These are phyloP conservation scores for Archegozetes longisetosus DNA, from an alignment of 1,140 invertebrate species.

Conservation along the genomic window DNA sequence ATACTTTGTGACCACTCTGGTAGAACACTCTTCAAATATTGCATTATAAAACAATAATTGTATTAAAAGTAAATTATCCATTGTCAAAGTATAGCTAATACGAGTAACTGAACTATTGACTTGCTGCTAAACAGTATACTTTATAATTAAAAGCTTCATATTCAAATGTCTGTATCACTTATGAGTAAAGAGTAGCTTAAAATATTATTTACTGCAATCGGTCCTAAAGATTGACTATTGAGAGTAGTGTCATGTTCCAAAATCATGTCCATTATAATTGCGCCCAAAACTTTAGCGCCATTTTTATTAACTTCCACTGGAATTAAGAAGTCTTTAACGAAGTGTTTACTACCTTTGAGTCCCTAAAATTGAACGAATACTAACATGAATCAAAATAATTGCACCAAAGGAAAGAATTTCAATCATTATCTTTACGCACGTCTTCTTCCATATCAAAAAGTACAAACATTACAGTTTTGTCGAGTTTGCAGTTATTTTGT, in stretches of 20 bases:
- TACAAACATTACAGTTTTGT: constrained; percentile 31
- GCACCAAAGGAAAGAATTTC: background rate
- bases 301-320: constrained; percentile 18
- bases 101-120: too few relatives aligned
- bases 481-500: constrained; percentile 22
- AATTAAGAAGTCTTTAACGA: constrained; percentile 30
- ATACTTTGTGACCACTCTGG: constrained; percentile 24
- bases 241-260: constrained; percentile 29
- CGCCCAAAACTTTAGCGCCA: constrained; percentile 26
- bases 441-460: constrained; percentile 33
- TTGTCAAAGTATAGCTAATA: too few relatives aligned
- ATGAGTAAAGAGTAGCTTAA: too few relatives aligned
- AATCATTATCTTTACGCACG: constrained; percentile 14
- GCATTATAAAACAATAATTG: background rate
- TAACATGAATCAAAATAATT: background rate
- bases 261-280: constrained; percentile 32
- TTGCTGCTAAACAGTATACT: too few relatives aligned
- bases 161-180: too few relatives aligned
- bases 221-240: constrained; percentile 23
- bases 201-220: background rate
- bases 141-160: too few relatives aligned
- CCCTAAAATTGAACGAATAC: constrained; percentile 21
- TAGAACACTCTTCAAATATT: constrained; percentile 15
- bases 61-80: too few relatives aligned
- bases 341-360: constrained; percentile 28